Evolutionary conservation across 2,888 invertebrate species (phyloP).

Genomic region (Ophion obscuratus): DNA sequence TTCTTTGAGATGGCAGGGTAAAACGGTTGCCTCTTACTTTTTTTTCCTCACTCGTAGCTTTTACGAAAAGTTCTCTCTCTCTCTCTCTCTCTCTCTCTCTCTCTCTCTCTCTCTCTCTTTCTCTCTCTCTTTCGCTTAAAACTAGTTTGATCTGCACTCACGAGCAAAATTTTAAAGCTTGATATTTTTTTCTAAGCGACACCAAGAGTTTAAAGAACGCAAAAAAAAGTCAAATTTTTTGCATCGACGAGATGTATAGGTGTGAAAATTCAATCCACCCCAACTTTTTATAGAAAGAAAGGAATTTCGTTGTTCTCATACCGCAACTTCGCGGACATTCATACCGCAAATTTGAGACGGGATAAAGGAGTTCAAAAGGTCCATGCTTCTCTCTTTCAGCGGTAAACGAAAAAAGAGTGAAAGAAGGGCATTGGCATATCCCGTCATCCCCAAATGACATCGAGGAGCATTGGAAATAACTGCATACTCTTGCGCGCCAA

Average conservation of each 20-base stretch:
- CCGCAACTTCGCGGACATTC: neutral
- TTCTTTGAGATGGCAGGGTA: constrained; percentile 30
- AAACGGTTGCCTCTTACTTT: neutral
- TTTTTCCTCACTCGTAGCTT: neutral
- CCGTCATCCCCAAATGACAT: constrained; percentile 18
- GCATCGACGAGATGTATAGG: too few relatives aligned
- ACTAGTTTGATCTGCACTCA: neutral
- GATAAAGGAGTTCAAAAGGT: neutral
- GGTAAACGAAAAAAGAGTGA: neutral
- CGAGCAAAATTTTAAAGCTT: neutral
- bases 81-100: neutral
- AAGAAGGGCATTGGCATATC: constrained; percentile 1
- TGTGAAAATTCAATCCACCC: too few relatives aligned
- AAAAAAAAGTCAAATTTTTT: too few relatives aligned
- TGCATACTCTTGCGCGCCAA: neutral
- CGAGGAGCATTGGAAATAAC: neutral
- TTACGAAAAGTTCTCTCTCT: neutral
- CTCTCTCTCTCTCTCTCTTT: neutral
- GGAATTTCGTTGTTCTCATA: too few relatives aligned
- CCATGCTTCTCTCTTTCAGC: neutral
- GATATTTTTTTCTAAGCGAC: neutral
- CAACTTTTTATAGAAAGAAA: neutral
- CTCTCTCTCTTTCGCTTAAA: neutral
- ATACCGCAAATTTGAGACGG: neutral
- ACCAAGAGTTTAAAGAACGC: neutral